phyloP scores from a whole-genome alignment of 1,140 invertebrate species.

The Neodiprion fabricii region DNA sequence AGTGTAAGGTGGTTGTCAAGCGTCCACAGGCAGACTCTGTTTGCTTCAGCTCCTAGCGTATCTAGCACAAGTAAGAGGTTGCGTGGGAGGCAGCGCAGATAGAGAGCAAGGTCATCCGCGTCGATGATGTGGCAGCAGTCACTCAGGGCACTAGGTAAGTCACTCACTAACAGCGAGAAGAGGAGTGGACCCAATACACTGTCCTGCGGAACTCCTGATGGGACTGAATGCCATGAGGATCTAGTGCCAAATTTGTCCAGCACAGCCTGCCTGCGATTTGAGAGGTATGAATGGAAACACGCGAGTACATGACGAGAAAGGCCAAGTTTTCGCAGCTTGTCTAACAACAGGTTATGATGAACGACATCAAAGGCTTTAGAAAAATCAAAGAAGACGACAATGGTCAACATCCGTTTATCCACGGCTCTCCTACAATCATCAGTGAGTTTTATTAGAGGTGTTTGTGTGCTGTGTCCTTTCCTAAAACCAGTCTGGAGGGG shows the following conservation, averaged over 20 bases:
- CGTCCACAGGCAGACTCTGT: no score
- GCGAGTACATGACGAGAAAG: background rate
- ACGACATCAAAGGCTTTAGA: conserved; percentile 34
- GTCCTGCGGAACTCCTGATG: background rate
- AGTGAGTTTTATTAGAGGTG: conserved; percentile 22
- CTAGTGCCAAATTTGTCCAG: no score
- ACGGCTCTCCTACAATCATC: conserved; percentile 21
- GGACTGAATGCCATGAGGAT: no score
- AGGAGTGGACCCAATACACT: conserved; percentile 9
- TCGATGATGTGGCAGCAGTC: no score
- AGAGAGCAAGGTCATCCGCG: no score
- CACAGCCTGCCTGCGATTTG: no score
- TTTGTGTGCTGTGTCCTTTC: conserved; percentile 17
- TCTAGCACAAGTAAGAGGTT: no score
- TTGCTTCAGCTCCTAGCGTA: no score
- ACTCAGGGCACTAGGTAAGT: background rate
- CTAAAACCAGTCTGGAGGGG: conserved; percentile 23
- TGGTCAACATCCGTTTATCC: conserved; percentile 20
- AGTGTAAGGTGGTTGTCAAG: background rate
- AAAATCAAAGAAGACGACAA: conserved; percentile 30
- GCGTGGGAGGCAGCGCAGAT: no score
- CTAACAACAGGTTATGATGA: conserved; percentile 16
- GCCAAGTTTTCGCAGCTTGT: background rate
- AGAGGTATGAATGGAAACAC: background rate
- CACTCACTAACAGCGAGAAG: background rate